These are phyloP conservation scores for Conger conger DNA, from an alignment of 2,113 vertebrate genomes.

Conservation along the genomic window DNA sequence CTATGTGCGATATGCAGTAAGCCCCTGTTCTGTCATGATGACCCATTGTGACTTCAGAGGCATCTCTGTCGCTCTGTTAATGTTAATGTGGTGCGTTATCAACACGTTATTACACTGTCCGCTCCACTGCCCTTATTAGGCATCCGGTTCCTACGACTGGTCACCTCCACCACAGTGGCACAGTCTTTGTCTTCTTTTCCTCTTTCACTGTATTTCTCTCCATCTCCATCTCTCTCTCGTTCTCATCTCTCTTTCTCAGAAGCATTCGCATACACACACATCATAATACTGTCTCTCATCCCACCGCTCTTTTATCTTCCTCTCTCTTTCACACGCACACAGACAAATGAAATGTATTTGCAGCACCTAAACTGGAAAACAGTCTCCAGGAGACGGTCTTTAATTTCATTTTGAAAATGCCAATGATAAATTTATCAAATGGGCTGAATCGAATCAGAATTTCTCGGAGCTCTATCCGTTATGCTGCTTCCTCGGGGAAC, in stretches of 20 bases:
- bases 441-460: constrained; percentile 65
- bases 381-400: constrained; percentile 63
- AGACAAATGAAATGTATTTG: constrained; percentile 67
- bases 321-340: constrained; percentile 30
- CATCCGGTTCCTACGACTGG: constrained; percentile 53
- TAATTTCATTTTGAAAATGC: constrained; percentile 73
- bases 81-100: constrained; percentile 33
- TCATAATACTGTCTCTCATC: not conserved
- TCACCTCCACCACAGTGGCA: not conserved
- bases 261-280: not conserved
- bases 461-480: constrained; percentile 66
- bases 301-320: not conserved
- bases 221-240: not conserved
- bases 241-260: constrained; percentile 33
- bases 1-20: not conserved
- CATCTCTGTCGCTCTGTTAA: not conserved
- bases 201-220: constrained; percentile 18
- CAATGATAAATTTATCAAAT: constrained; percentile 70
- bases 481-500: constrained; percentile 56
- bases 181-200: constrained; percentile 8
- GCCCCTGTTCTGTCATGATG: not conserved
- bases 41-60: not conserved
- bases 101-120: constrained; percentile 44
- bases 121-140: constrained; percentile 42
- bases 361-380: constrained; percentile 65